Evolutionary conservation across 53 echinoderm and acorn worm genomes (phyloP).

Genomic region (Paracentrotus lividus): DNA sequence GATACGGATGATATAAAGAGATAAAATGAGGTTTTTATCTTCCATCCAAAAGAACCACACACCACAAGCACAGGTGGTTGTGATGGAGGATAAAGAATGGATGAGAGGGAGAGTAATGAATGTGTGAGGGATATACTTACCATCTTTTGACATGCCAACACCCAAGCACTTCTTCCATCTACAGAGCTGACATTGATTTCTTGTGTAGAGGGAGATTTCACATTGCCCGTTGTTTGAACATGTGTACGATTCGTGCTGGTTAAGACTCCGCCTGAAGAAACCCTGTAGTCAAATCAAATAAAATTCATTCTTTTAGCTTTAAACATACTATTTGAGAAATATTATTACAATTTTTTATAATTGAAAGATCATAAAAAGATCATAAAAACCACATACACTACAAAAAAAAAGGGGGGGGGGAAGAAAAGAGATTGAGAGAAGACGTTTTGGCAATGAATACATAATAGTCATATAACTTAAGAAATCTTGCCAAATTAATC

Average conservation of each 20-base stretch:
- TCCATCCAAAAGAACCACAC: background rate
- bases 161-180: conserved; percentile 98
- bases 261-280: conserved; percentile 97
- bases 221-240: conserved; percentile 98
- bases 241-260: conserved; percentile 98
- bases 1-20: too few species aligned
- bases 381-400: too few species aligned
- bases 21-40: background rate
- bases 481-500: too few species aligned
- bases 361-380: too few species aligned
- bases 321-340: too few species aligned
- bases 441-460: too few species aligned
- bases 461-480: too few species aligned
- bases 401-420: background rate
- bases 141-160: conserved; percentile 99
- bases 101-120: background rate
- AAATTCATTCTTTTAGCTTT: too few species aligned
- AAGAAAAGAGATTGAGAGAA: background rate
- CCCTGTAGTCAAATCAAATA: conserved; percentile 81
- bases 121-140: conserved; percentile 69
- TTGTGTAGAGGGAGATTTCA: conserved; percentile 96
- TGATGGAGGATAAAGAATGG: background rate
- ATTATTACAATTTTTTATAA: too few species aligned
- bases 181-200: conserved; percentile 98
- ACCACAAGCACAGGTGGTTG: background rate